Evolutionary conservation across 2,797 vertebrate genomes (phyloP), one percentile per base, ranked within the genome.

Genomic region (Echiichthys vipera): DNA sequence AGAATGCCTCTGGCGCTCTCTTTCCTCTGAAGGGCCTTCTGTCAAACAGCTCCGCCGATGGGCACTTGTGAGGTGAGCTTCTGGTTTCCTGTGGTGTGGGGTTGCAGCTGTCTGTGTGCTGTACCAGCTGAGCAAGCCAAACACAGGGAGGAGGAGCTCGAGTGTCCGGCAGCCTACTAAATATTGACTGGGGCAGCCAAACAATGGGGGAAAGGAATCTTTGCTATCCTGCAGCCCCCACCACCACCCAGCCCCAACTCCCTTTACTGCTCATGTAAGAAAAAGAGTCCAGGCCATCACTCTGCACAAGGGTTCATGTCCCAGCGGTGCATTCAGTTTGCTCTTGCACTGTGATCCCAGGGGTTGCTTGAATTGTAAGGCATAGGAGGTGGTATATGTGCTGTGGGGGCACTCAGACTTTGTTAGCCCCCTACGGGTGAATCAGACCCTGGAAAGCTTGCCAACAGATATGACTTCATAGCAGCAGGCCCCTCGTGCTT

Each of bases 391-490:
- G 71, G 78, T 84, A 51, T 84, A 51, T 88, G 71, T 77, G 78
- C 67, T 83, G 47, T 17, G 30, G 36, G 73, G 83, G 78, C 78
- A 77, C 73, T 70, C 51, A 46, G 71, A 78, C 77, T 83, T 71
- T 83, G 86, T 85, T 50, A 64, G 65, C 61, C 78, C 78, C 80
- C 43, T n/a, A 42, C 49, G 47, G 71, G 72, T 84, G 74, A 88
- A 83, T 88, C 84, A 79, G 67, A 80, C 55, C 47, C 70, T 12
- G 37, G 57, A 84, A 73, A 56, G 77, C 77, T 58, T 89, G 91
- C 91, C 92, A 94, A 83, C 71, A 92, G 91, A 94, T 92, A 93
- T 90, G 89, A 93, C 90, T 93, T 92, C 84, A 93, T 86, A 86
- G 84, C 88, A 89, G 77, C 81, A 77, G 83, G 79, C 84, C 74